Evolutionary conservation across 2,797 vertebrate genomes (phyloP).

Genomic region (Rhabdophis nuchalis): DNA sequence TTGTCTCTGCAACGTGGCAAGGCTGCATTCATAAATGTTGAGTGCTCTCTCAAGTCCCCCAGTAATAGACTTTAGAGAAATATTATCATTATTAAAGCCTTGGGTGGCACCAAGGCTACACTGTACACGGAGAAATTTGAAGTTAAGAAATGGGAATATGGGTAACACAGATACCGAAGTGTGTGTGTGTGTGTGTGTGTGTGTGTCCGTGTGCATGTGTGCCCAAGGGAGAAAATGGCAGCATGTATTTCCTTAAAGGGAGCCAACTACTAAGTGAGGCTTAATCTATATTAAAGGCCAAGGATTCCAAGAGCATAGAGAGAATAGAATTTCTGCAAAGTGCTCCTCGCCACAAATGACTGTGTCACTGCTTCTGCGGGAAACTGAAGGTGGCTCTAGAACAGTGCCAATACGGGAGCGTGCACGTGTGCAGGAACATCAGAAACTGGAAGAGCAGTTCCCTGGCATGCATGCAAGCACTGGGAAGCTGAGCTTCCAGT

Average conservation of each 20-base stretch:
- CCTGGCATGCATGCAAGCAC: too few relatives aligned
- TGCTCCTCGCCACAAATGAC: not conserved
- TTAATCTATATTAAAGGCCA: not conserved
- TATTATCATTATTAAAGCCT: constrained; percentile 35
- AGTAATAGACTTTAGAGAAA: constrained; percentile 34
- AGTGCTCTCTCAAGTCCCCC: constrained; percentile 15
- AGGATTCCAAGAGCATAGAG: not conserved
- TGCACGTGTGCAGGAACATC: too few relatives aligned
- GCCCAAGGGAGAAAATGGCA: not conserved
- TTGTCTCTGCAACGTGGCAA: constrained; percentile 27
- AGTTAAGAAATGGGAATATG: not conserved
- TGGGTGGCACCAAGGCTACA: constrained; percentile 28
- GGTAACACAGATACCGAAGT: not conserved
- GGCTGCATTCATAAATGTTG: constrained; percentile 39
- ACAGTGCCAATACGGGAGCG: too few relatives aligned
- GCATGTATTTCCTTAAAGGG: not conserved
- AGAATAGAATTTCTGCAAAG: not conserved
- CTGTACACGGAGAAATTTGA: constrained; percentile 1
- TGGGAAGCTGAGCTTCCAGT: too few relatives aligned
- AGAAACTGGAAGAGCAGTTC: too few relatives aligned
- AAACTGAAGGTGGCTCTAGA: not conserved
- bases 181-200: not conserved
- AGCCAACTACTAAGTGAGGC: not conserved
- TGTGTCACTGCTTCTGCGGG: not conserved
- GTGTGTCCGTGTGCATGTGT: not conserved